Evolutionary conservation across 2,113 vertebrate species (phyloP).

Genomic region (Rhinopomastus cyanomelas): DNA sequence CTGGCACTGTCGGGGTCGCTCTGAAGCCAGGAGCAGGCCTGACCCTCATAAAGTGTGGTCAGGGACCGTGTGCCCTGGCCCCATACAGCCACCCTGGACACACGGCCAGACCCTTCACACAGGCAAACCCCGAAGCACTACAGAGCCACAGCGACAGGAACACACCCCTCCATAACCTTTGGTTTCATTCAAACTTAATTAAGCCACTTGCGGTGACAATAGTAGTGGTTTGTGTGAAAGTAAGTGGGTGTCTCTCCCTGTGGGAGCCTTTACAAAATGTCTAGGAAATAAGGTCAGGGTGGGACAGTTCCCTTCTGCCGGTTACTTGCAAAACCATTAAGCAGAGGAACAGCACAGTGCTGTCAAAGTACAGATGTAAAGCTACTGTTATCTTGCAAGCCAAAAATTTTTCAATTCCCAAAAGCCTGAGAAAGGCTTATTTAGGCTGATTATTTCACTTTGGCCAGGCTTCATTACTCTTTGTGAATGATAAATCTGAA

Average conservation of each 20-base stretch:
- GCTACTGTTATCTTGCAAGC: conserved; percentile 15
- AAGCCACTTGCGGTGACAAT: conserved; percentile 12
- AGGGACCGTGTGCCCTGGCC: rapidly evolving
- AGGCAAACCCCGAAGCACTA: background rate
- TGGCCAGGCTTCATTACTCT: conserved; percentile 1
- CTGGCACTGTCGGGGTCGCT: rapidly evolving
- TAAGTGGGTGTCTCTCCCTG: background rate
- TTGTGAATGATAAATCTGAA: conserved; percentile 35
- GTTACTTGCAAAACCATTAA: background rate
- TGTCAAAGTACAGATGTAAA: background rate
- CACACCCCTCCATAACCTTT: background rate
- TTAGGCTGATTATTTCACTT: conserved; percentile 19
- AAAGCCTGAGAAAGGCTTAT: background rate
- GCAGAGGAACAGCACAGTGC: background rate
- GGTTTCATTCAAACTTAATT: background rate
- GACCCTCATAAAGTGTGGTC: rapidly evolving
- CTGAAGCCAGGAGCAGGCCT: background rate
- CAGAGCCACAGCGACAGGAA: background rate
- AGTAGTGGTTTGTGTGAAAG: background rate
- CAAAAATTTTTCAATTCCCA: conserved; percentile 17
- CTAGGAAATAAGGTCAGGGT: conserved; percentile 38
- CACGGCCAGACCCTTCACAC: rapidly evolving
- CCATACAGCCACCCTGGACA: background rate
- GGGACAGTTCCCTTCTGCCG: conserved; percentile 10
- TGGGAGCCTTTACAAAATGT: background rate